Evolutionary conservation across 2,797 vertebrate species (phyloP), one percentile per base, ranked within the genome.

Genomic region (Octomys mimax): DNA sequence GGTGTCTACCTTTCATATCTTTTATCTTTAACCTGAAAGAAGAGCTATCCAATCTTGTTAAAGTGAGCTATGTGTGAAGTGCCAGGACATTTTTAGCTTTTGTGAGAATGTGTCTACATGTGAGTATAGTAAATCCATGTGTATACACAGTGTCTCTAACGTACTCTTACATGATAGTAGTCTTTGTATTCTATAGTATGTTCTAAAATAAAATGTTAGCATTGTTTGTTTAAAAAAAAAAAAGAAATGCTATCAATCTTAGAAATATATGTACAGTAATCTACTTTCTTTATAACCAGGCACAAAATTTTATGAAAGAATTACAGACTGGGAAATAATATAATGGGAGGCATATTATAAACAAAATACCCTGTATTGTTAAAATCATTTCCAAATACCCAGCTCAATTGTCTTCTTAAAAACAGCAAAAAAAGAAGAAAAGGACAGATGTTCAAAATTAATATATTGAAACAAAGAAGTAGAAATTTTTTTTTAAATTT

Each of bases 51-150:
- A 97, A 68, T 89, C 97, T 98, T 96, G 61, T 94, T 97, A 97
- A 98, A 98, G 94, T 98, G 96, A 98, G 95, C 97, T 98, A 91
- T 94, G 73, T 98, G 71, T 97, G 96, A 98, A 97, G 98, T 99
- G 98, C 98, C 98, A 99, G 98, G 98, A 98, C 92, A 96, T 96
- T 96, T 98, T 96, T 98, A 98, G 97, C 96, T 98, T 98, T 98
- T 98, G 95, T 98, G 97, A 98, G 49, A 93, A 42, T 94, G 82
- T 97, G 95, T 97, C 88, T 96, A 96, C 95, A 96, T 96, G 96
- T 92, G 96, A 92, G 52, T 84, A 57, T 96, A 87, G 80, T 92
- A 92, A 96, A 95, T 88, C 59, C 88, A 97, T 93, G 89, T 95
- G 92, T 96, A 89, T 33, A 91, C 64, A 96, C 46, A 92, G 0